phyloP scores from a whole-genome alignment of 2,797 vertebrate species.

The Anableps anableps region DNA sequence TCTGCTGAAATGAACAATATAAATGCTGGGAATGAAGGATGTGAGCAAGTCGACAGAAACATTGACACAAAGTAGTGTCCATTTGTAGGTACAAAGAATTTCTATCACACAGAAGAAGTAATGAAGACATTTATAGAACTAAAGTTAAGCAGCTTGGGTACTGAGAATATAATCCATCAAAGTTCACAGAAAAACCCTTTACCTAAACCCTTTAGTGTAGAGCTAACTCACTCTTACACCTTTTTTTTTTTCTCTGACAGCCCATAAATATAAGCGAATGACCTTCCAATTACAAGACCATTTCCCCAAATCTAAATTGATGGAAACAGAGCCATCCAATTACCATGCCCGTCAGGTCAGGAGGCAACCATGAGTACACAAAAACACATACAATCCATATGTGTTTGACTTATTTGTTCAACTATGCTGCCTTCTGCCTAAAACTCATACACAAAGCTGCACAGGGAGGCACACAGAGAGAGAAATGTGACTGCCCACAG shows the following conservation, averaged over 20 bases:
- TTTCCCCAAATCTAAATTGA: conserved; percentile 34
- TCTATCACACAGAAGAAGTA: neutral
- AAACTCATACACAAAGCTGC: conserved; percentile 22
- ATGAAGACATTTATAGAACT: neutral
- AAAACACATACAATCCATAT: conserved; percentile 20
- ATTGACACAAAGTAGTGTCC: neutral
- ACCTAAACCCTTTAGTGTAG: neutral
- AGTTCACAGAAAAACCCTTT: neutral
- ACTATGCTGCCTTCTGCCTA: conserved; percentile 6
- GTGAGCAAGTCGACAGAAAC: neutral
- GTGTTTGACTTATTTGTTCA: conserved; percentile 26
- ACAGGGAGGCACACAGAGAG: conserved; percentile 23
- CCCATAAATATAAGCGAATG: conserved; percentile 19
- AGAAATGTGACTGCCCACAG: conserved; percentile 47
- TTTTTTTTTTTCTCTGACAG: conserved; percentile 20
- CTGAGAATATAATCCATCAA: neutral
- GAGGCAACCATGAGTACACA: conserved; percentile 24
- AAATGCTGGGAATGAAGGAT: neutral
- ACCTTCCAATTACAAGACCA: conserved; percentile 9
- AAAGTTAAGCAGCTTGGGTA: neutral
- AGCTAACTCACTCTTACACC: conserved; percentile 12
- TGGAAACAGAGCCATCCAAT: conserved; percentile 43
- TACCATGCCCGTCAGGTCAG: conserved; percentile 15
- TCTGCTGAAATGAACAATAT: neutral
- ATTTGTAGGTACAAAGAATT: neutral